Percentiles rank a stretch among this genome's conserved stretches.
Conservation (phyloP, 2,797 vertebrate species). For the Parotocinclus haroldoi region DNA sequence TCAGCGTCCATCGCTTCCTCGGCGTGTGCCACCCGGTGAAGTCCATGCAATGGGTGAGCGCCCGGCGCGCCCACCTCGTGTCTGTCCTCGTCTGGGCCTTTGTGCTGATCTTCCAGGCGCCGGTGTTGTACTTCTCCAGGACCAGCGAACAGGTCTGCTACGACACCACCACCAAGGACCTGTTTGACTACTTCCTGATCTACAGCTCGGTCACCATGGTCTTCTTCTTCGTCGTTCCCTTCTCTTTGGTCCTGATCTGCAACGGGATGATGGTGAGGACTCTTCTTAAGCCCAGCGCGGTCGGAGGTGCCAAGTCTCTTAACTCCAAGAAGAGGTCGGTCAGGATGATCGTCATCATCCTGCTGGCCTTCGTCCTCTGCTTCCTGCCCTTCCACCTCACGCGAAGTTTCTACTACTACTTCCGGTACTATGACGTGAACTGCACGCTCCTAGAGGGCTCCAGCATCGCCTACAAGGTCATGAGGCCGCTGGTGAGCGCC, state of each 20-base stretch:
- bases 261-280: constrained; percentile 84
- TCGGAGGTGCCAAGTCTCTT: constrained; percentile 62
- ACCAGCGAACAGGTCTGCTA: constrained; percentile 75
- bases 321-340: constrained; percentile 87
- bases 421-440: constrained; percentile 80
- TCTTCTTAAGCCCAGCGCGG: constrained; percentile 68
- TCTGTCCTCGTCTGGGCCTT: constrained; percentile 74
- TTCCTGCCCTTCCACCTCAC: constrained; percentile 95
- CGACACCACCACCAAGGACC: constrained; percentile 84
- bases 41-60: constrained; percentile 81
- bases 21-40: constrained; percentile 85
- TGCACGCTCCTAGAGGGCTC: constrained; percentile 78
- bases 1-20: constrained; percentile 89
- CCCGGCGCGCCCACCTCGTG: constrained; percentile 74
- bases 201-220: constrained; percentile 86
- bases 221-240: constrained; percentile 84
- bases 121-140: constrained; percentile 88
- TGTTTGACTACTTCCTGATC: constrained; percentile 82
- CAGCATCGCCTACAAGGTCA: constrained; percentile 89
- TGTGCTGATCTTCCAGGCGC: constrained; percentile 81
- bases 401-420: constrained; percentile 88
- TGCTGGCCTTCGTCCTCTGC: constrained; percentile 84
- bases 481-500: constrained; percentile 84
- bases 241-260: constrained; percentile 83
- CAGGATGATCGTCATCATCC: constrained; percentile 90